Evolutionary conservation across 2,888 invertebrate species (phyloP), one percentile per base, ranked within the genome.

Genomic region (Octodonta nipae): DNA sequence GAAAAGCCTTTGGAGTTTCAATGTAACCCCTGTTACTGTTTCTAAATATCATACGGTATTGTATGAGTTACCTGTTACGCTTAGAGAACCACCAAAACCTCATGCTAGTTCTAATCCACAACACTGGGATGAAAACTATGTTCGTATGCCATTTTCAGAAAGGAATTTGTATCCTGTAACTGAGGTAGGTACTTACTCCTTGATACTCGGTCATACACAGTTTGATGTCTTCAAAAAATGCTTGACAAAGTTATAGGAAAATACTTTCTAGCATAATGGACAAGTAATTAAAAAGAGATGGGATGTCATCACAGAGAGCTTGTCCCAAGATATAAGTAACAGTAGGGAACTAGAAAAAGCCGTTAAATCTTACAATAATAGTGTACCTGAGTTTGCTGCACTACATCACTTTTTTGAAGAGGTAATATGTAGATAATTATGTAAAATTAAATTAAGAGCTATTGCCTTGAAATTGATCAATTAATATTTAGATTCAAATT

Each of bases 101-200:
- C 71, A 76, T 53, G 14, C 72, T 1, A 44, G 52, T 5, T 51
- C 54, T 4, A 71, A 71, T n/a, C 62, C 64, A 4, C 78, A 79
- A 47, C 73, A 72, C 49, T 92, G 92, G 91, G 81, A 84, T 54
- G 67, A 73, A 12, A 70, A 78, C 37, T 79, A 81, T 64, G 89
- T 92, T 1, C 71, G 82, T 42, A 71, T 93, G 77, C 92, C 92
- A 0, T 84, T 76, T 58, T 87, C 88, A 0, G 55, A 65, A 2
- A 73, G 79, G 37, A 88, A 78, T 58, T 66, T 83, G 42, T 87
- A 83, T 60, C 79, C 82, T 5, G 69, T 76, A 5, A 64, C 68
- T 49, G 68, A 70, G 54, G 75, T 74, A 22, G 11, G n/a, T 22
- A 4, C 22, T 22, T 20, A 20, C 20, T 20, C n/a, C 7, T n/a